Evolutionary conservation across 2,113 vertebrate species (phyloP), one percentile per base, ranked within the genome.

Genomic region (Rhynchopsitta pachyrhyncha): DNA sequence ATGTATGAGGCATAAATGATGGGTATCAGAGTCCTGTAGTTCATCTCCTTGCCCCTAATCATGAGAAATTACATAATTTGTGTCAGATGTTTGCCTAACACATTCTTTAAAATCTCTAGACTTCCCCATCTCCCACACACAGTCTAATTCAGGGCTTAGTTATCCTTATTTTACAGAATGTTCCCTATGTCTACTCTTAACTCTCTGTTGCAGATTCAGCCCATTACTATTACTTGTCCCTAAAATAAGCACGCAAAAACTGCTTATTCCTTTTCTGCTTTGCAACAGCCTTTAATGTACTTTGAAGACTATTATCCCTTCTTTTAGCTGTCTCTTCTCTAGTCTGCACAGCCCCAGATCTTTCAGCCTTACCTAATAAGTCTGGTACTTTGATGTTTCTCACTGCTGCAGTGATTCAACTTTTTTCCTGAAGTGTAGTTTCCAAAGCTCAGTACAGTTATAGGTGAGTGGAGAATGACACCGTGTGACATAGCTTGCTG

Each of bases 361-460:
- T 92, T 93, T 93, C 95, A 93, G 1, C 81, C 37, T 71, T 82
- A 20, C 31, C 52, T 91, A 2, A 0, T 17, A 67, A 35, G 9
- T 64, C 50, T 59, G 7, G 17, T 41, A 7, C 91, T 95, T 95
- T 95, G 77, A 93, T 96, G 73, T 93, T 86, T 68, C 59, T 59
- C 88, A 46, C 73, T 83, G 77, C 57, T 68, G 24, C n/a, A 80
- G 53, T 37, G 63, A 89, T 27, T 71, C 67, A 71, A 47, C 35
- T 68, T 71, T 70, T 86, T 62, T 63, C 63, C 68, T 80, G n/a
- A 35, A 86, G 52, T 83, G 88, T 14, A 63, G 67, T 76, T 96
- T 76, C 77, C 68, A 77, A 68, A 89, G 73, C 77, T 86, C 13
- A 6, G 4, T 82, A 5, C 6, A 44, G 37, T 68, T 86, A 15